phyloP scores from a whole-genome alignment of 2,888 invertebrate species.

The Thelaira solivaga region DNA sequence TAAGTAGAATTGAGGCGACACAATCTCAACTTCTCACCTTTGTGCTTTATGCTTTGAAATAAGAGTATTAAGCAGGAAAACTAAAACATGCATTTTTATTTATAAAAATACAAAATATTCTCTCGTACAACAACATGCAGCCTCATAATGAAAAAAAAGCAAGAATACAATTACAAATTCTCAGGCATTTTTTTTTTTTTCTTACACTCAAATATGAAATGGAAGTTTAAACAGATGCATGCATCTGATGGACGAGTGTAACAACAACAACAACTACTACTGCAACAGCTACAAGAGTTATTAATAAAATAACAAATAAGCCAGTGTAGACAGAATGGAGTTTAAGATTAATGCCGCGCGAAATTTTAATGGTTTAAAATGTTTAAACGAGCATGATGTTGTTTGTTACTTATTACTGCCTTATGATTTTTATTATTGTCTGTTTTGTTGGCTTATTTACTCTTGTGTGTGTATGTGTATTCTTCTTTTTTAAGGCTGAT shows the following conservation, averaged over 20 bases:
- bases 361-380: conserved; percentile 63
- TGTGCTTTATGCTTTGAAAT: no score
- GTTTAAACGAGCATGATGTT: conserved; percentile 49
- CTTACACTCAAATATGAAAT: conserved; percentile 45
- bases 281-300: neutral
- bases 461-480: neutral
- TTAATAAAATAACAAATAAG: conserved; percentile 44
- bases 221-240: conserved; percentile 56
- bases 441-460: conserved; percentile 24
- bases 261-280: conserved; percentile 7
- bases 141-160: conserved; percentile 18
- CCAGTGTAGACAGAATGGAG: conserved; percentile 51
- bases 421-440: conserved; percentile 44
- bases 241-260: conserved; percentile 50
- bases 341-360: conserved; percentile 63
- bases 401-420: no score
- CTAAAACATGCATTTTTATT: no score
- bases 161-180: no score
- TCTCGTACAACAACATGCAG: neutral
- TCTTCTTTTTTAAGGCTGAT: conserved; percentile 7
- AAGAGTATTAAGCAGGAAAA: no score
- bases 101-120: no score
- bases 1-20: conserved; percentile 74
- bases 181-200: conserved; percentile 42
- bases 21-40: conserved; percentile 71